Conservation (phyloP, 2,113 vertebrate species). For the Pseudorhombus dupliciocellatus region DNA sequence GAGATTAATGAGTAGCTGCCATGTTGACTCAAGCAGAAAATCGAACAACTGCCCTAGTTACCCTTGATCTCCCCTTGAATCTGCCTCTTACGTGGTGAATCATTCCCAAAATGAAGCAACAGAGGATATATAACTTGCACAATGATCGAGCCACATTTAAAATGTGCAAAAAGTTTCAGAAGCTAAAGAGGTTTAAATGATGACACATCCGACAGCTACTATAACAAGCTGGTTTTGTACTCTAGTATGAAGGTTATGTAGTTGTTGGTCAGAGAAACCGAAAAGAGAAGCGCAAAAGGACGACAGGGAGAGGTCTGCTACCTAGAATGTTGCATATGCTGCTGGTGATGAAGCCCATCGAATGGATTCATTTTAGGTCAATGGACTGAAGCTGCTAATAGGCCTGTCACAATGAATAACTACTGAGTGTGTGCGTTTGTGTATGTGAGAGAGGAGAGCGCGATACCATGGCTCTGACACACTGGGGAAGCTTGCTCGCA, state of each 20-base stretch:
- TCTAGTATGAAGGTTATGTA: not conserved
- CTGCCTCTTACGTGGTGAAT: not conserved
- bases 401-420: not conserved
- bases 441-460: not conserved
- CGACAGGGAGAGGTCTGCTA: not conserved
- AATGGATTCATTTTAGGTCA: not conserved
- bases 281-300: not conserved
- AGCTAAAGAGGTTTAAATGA: not conserved
- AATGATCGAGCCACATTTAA: not conserved
- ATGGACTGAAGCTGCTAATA: not conserved
- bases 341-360: not conserved
- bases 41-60: not conserved
- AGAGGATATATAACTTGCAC: not conserved
- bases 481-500: constrained; percentile 24
- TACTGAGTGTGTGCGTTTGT: not conserved
- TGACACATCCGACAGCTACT: not conserved
- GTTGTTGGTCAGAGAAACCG: not conserved
- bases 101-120: not conserved
- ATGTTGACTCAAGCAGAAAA: not conserved
- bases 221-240: not conserved
- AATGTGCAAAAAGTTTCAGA: not conserved
- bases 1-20: not conserved
- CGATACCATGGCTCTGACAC: constrained; percentile 30
- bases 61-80: not conserved
- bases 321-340: not conserved